Base-by-base conservation (phyloP, 1,140 invertebrate genomes). In the Mycetomoellerius zeteki region DNA sequence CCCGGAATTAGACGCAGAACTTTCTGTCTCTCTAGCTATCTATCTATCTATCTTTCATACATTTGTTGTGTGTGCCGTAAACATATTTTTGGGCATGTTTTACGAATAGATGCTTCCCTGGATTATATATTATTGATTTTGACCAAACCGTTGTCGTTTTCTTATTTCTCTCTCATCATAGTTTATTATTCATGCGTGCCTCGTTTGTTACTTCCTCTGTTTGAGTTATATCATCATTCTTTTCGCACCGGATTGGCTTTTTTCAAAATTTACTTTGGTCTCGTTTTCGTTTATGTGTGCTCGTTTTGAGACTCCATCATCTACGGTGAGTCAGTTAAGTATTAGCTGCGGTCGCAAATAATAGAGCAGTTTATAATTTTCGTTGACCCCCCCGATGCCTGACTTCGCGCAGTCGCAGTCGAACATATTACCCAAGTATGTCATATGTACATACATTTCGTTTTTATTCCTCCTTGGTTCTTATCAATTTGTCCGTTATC, bases 21-120 rank as follows among this genome's bases (percentile, higher is more conserved):
- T 84, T 21, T 81, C 80, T 60, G 19, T 84, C 69, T 73, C 8
- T 72, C 77, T 78, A 1, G 64, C 60, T 80, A 4, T 78, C 77
- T 81, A 21, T 84, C 69, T 84, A 52, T 78, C 75, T 80, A 67
- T 80, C 77, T 82, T 52, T 84, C 69, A 84, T 84, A 84, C 80
- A 84, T 84, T 84, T 84, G 69, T 92, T 90, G 92, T 95, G 93
- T 92, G 92, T 94, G 93, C 94, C 94, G 92, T 93, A 94, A 94
- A 89, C 92, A 94, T 92, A 88, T 94, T 95, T 95, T 95, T 95
- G 93, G 94, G 94, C 94, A 95, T 95, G 94, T 93, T 94, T 95
- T 91, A 82, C 92, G 91, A 94, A 93, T 94, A 95, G 94, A 94
- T 94, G 94, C 94, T 95, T 95, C 93, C 94, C 94, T 92, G 86